Base-by-base conservation (phyloP, 2,113 vertebrate genomes). In the Carassius carassius region DNA sequence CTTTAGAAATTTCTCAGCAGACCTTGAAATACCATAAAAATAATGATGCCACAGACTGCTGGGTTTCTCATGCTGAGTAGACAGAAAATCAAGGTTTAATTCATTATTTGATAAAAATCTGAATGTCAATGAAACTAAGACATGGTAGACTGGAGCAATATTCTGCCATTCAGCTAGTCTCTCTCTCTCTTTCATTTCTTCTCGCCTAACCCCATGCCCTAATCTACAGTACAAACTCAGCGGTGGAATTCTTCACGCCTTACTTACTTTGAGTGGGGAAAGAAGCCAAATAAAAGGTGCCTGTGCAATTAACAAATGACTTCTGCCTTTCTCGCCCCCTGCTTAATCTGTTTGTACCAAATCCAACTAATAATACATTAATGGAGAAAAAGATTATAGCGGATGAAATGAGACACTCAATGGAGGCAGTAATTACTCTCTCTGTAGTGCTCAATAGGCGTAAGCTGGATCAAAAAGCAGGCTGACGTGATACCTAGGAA, bases 61-160 rank as follows among this genome's bases (percentile, higher is more conserved):
- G 58, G 81, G 80, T 88, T 86, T 83, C 90, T 88, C 86, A 85
- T 94, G 93, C 93, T 94, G 94, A 94, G 89, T 93, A 85, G 89
- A 92, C 92, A 89, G 90, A 91, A 85, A 92, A 91, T 93, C 89
- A 89, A 87, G 91, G 85, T 94, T 94, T 93, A 93, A 92, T 93
- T 93, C 92, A 88, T 87, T 74, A 12, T 80, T 87, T 84, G 92
- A 94, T 94, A 93, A 89, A 91, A 91, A 94, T 94, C 92, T 83
- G 91, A 89, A 90, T 86, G 74, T 86, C 89, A 87, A 85, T 89
- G 90, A 88, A 91, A 91, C 87, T 86, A 78, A 91, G 92, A 90
- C 89, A 86, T 92, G 90, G 91, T 91, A 90, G 91, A 88, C 89
- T 87, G 89, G 89, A 84, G 86, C 89, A 91, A 89, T 89, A 90